Evolutionary conservation across 2,113 vertebrate genomes (phyloP).

Genomic region (Bos indicus): DNA sequence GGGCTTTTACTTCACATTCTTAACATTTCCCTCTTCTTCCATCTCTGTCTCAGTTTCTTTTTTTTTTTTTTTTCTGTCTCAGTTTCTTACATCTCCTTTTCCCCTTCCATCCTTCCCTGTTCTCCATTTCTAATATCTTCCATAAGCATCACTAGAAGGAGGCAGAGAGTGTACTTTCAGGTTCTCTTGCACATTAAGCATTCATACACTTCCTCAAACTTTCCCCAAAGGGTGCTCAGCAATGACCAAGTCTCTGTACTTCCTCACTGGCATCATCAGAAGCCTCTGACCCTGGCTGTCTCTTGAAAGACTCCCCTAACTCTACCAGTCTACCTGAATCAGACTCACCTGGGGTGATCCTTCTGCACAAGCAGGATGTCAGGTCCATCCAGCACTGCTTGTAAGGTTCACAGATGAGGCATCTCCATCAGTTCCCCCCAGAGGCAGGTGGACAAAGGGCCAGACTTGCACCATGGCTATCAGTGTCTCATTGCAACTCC

Average conservation of each 20-base stretch:
- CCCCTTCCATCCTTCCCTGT: not conserved
- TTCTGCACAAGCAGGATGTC: not conserved
- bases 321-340: too few relatives aligned
- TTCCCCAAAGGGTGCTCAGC: not conserved
- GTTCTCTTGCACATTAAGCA: accelerated
- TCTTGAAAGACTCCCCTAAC: not conserved
- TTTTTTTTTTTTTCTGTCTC: too few relatives aligned
- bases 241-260: not conserved
- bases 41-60: too few relatives aligned
- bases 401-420: not conserved
- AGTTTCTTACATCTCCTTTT: not conserved
- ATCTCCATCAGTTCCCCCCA: not conserved
- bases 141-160: not conserved
- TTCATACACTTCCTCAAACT: accelerated
- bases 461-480: not conserved
- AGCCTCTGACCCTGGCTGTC: not conserved
- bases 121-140: not conserved
- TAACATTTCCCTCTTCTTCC: not conserved
- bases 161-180: not conserved
- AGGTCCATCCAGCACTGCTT: not conserved
- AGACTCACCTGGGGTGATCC: not conserved
- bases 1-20: not conserved
- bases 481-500: not conserved
- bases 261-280: accelerated
- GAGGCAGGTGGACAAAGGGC: not conserved